Percentiles rank a stretch among this genome's conserved stretches.
These are phyloP conservation scores for Chesias legatella DNA, from an alignment of 2,888 invertebrate species.

Conservation along the genomic window DNA sequence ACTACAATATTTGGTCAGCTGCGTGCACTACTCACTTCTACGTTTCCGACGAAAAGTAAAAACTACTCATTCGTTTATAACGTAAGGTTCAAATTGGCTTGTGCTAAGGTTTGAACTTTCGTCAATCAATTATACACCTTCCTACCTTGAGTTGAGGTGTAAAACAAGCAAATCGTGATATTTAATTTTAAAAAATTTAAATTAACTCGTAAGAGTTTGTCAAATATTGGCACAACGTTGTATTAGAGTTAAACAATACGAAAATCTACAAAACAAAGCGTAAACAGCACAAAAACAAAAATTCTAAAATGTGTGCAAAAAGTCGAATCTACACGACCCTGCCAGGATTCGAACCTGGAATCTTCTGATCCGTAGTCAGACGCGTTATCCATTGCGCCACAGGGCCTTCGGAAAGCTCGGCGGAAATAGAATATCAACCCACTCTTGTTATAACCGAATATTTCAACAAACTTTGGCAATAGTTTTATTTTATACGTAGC, in stretches of 20 bases:
- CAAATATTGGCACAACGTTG: slow-evolving; percentile 62
- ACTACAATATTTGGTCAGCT: slow-evolving; percentile 79
- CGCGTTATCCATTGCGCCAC: slow-evolving; percentile 86
- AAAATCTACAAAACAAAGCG: slow-evolving; percentile 42
- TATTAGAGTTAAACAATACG: slow-evolving; percentile 53
- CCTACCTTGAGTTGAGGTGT: slow-evolving; percentile 35
- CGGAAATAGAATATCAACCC: no score
- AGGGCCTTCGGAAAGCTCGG: slow-evolving; percentile 54
- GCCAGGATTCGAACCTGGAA: slow-evolving; percentile 84
- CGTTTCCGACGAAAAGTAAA: slow-evolving; percentile 23
- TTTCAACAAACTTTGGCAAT: no score
- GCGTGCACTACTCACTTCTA: slow-evolving; percentile 54
- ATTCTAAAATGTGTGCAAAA: slow-evolving; percentile 27
- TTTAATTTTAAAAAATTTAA: no score
- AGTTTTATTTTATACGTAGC: no score
- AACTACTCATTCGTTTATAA: slow-evolving; percentile 5
- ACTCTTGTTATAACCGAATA: no score
- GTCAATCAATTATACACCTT: slow-evolving; percentile 44
- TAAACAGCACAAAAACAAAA: slow-evolving; percentile 25
- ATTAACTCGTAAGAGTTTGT: slow-evolving; percentile 49
- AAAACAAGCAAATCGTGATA: slow-evolving; percentile 26
- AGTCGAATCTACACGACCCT: slow-evolving; percentile 64
- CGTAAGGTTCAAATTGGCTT: slow-evolving; percentile 30
- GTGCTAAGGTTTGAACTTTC: slow-evolving; percentile 3
- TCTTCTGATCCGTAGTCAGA: slow-evolving; percentile 86